A percentile compares a stretch with the other conserved stretches of the same genome.
These are phyloP conservation scores for Dicerorhinus sumatrensis DNA, from an alignment of 2,113 vertebrate genomes.

Conservation along the genomic window DNA sequence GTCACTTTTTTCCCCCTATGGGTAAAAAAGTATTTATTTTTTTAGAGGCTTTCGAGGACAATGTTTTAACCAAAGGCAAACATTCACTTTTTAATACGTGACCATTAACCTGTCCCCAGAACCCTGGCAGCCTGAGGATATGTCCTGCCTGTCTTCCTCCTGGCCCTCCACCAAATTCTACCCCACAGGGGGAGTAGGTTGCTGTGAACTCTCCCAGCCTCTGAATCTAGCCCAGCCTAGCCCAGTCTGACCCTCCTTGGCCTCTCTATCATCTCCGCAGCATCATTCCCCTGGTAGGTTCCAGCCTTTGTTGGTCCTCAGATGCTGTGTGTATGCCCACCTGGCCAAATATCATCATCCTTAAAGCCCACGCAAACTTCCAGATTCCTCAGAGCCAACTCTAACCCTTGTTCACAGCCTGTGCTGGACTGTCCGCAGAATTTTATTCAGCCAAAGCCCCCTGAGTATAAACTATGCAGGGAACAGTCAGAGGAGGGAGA, in stretches of 20 bases:
- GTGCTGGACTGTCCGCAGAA: not conserved
- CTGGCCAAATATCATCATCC: not conserved
- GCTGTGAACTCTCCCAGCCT: not conserved
- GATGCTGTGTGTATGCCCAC: not conserved
- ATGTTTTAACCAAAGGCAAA: conserved; percentile 25
- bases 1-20: not conserved
- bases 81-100: not conserved
- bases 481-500: not conserved
- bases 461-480: not conserved
- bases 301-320: not conserved
- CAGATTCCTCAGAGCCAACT: no score
- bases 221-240: not conserved
- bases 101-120: not conserved
- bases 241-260: not conserved
- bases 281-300: not conserved
- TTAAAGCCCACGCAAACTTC: not conserved
- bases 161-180: not conserved
- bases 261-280: not conserved
- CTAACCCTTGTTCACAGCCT: not conserved
- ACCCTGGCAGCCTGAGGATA: no score
- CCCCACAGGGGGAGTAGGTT: no score
- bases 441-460: not conserved
- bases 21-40: not conserved
- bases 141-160: not conserved
- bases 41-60: not conserved